A percentile compares a stretch with the other conserved stretches of the same genome.
These are phyloP conservation scores for Philereme vetulata DNA, from an alignment of 2,888 invertebrate genomes.

Conservation along the genomic window DNA sequence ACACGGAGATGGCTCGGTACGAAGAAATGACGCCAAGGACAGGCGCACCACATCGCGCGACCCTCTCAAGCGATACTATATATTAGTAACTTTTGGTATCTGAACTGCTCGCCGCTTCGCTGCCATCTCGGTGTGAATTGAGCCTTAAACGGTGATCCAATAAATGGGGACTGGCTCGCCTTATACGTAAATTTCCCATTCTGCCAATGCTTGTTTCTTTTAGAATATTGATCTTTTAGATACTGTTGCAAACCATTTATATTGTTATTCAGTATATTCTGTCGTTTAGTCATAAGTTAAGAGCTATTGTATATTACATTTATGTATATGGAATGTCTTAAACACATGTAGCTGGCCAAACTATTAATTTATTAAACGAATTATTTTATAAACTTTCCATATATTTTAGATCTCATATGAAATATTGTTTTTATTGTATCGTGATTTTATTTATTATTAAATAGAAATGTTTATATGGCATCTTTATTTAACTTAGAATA, in stretches of 20 bases:
- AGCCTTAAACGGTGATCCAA: background rate
- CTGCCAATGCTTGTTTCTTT: conserved; percentile 9
- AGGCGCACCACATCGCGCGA: no score
- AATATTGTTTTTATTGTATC: background rate
- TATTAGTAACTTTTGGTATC: no score
- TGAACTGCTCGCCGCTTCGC: no score
- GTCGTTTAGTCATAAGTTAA: background rate
- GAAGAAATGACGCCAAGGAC: no score
- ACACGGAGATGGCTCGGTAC: no score
- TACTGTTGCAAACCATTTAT: background rate
- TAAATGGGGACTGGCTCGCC: background rate
- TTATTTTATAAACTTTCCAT: no score
- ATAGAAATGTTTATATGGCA: background rate
- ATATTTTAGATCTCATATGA: background rate
- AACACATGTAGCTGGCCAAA: no score
- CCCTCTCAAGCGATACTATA: no score
- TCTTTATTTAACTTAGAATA: background rate
- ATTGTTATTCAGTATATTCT: background rate
- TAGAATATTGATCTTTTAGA: conserved; percentile 1
- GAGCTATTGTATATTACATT: no score
- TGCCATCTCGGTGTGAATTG: no score
- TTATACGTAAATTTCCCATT: background rate
- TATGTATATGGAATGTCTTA: no score
- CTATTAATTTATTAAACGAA: no score
- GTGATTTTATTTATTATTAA: background rate